phyloP scores from a whole-genome alignment of 2,797 vertebrate genomes.

The Trachops cirrhosus region DNA sequence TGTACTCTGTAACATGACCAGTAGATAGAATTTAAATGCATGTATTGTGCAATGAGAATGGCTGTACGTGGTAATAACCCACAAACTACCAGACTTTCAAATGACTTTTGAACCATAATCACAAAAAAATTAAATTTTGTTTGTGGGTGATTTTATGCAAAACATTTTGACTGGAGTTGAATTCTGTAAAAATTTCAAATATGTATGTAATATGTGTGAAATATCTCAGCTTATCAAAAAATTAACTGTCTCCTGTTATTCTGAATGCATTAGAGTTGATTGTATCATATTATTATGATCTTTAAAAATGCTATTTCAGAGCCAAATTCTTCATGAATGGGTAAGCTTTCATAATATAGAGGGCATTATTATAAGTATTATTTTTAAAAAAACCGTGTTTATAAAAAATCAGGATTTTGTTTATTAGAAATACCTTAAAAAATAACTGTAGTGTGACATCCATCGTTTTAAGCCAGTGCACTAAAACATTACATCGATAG shows the following conservation, averaged over 20 bases:
- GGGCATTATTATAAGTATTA: not conserved
- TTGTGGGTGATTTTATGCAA: not conserved
- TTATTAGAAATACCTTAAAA: not conserved
- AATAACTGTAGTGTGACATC: not conserved
- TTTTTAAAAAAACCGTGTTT: not conserved
- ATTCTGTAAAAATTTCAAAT: not conserved
- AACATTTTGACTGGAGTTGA: not conserved
- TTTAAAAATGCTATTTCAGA: not conserved
- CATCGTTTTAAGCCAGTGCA: not conserved
- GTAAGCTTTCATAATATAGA: not conserved
- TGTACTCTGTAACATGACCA: not conserved
- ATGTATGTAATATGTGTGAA: not conserved
- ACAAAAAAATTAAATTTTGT: not conserved
- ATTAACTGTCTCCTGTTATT: not conserved
- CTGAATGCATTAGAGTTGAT: not conserved
- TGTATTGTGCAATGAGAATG: not conserved
- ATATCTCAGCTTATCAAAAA: constrained; percentile 1
- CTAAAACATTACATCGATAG: not conserved
- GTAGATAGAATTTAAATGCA: not conserved
- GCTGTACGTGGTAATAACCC: not conserved
- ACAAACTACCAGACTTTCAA: not conserved
- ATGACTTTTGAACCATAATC: not conserved
- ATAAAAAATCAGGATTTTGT: not conserved
- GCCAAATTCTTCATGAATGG: not conserved
- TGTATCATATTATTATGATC: not conserved